Evolutionary conservation across 2,113 vertebrate species (phyloP).

Genomic region (Geococcyx californianus): DNA sequence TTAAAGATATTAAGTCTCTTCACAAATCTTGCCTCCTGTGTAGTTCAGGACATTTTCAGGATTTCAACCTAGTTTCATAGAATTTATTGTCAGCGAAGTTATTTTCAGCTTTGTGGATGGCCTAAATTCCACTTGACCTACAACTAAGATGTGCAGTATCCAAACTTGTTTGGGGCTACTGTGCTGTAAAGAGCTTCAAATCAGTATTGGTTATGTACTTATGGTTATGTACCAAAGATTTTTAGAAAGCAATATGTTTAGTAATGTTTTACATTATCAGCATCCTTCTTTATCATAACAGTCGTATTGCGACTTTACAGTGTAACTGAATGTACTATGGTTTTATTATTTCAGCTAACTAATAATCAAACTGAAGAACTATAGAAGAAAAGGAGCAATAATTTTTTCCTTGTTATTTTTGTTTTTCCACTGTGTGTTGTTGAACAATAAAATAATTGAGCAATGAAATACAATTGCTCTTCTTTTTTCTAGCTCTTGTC

Average conservation of each 20-base stretch:
- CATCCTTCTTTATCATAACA: not conserved
- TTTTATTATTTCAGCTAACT: not conserved
- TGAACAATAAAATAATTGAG: not conserved
- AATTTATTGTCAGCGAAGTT: not conserved
- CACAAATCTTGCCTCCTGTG: not conserved
- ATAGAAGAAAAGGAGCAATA: not conserved
- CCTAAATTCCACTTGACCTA: slow-evolving; percentile 20
- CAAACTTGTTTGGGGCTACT: not conserved
- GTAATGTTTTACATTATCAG: not conserved
- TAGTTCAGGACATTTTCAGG: not conserved
- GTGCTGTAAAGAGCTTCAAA: not conserved
- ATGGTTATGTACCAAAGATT: not conserved
- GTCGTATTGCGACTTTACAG: not conserved
- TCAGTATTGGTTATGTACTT: not conserved
- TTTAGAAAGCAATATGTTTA: not conserved
- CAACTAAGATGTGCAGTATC: not conserved
- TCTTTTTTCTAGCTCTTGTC: not conserved
- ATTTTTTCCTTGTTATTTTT: not conserved
- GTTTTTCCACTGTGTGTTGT: not conserved
- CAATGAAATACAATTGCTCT: not conserved
- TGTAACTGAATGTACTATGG: not conserved
- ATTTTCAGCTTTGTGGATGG: not conserved
- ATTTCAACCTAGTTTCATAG: not conserved
- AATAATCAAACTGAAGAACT: not conserved
- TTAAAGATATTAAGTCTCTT: not conserved